These are phyloP conservation scores for Antheraea pernyi DNA, from an alignment of 1,140 invertebrate genomes.

Conservation along the genomic window DNA sequence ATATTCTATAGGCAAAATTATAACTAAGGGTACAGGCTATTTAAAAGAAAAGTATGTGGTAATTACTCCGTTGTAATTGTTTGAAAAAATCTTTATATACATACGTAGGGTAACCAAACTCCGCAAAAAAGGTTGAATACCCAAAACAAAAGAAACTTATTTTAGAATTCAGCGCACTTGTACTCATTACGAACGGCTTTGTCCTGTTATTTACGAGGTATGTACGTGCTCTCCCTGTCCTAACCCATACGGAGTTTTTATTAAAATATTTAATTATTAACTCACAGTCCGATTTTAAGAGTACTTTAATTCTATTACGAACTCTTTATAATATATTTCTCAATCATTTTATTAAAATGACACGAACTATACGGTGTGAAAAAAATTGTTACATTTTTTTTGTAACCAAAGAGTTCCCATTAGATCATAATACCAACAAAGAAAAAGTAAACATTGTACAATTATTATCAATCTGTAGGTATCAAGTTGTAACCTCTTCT, in stretches of 20 bases:
- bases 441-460: too few relatives aligned
- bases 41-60: not conserved
- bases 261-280: conserved; percentile 14
- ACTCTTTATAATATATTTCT: too few relatives aligned
- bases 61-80: not conserved
- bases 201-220: conserved; percentile 37
- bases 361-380: too few relatives aligned
- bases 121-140: not conserved
- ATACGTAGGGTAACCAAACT: not conserved
- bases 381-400: too few relatives aligned
- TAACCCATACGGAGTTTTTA: conserved; percentile 16
- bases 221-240: conserved; percentile 25
- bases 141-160: conserved; percentile 26
- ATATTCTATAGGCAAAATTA: not conserved
- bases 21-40: not conserved
- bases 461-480: not conserved
- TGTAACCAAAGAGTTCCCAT: too few relatives aligned
- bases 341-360: too few relatives aligned
- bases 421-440: too few relatives aligned
- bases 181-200: conserved; percentile 36
- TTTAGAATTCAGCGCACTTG: conserved; percentile 41
- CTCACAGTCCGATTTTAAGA: not conserved
- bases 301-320: not conserved
- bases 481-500: not conserved
- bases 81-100: not conserved